Conservation (phyloP, 2,797 vertebrate species). For the Vipera ursinii region DNA sequence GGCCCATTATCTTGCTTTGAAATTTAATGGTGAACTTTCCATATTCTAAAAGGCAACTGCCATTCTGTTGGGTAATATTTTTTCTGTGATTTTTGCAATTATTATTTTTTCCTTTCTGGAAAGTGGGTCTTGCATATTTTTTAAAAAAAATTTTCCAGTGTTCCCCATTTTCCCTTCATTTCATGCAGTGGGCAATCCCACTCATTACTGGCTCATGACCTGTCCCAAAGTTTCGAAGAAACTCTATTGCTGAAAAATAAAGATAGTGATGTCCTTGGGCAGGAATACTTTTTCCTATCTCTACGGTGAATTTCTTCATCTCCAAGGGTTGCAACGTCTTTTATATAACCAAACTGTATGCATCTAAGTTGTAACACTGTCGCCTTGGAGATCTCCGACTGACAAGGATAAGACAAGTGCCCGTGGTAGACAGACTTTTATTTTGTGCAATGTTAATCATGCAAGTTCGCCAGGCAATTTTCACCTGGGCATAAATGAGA, state of each 20-base stretch:
- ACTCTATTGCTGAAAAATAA: background rate
- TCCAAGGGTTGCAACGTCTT: background rate
- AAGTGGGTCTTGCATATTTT: background rate
- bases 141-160: accelerated
- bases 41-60: background rate
- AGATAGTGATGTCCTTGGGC: background rate
- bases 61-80: background rate
- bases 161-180: background rate
- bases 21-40: background rate
- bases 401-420: background rate
- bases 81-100: background rate
- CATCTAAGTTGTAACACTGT: background rate
- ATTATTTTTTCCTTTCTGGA: background rate
- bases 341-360: background rate
- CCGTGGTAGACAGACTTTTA: background rate
- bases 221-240: background rate
- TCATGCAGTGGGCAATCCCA: background rate
- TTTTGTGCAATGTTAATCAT: background rate
- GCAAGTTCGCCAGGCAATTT: background rate
- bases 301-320: background rate
- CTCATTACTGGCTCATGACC: background rate
- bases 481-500: background rate
- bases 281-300: background rate
- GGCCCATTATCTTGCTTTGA: background rate
- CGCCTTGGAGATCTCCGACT: background rate